Evolutionary conservation across 1,140 invertebrate species (phyloP), one percentile per base, ranked within the genome.

Genomic region (Heliothis virescens): DNA sequence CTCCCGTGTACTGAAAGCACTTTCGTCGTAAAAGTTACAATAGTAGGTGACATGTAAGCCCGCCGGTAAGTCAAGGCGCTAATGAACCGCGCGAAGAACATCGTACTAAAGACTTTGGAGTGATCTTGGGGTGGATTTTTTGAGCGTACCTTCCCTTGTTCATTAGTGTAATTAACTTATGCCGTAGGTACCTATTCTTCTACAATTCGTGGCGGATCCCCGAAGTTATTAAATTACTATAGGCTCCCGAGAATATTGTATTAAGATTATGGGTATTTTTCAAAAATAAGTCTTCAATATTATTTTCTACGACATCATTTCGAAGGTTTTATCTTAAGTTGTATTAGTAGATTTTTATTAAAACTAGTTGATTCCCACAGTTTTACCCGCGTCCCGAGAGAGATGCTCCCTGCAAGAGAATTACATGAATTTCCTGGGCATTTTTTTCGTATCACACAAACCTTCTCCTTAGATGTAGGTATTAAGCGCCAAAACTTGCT

Each of bases 81-180:
- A 94, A 94, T 94, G 92, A 94, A 92, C 89, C 91, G 89, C 86
- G 87, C 90, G 85, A 89, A 92, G 91, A 94, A 92, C 91, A 92
- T 92, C 88, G 90, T 89, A 92, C 88, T 92, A 94, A 94, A 93
- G 91, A 92, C 89, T 93, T 89, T 89, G 86, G 88, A 92, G 90
- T 92, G 91, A 92, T 92, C 91, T 92, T 88, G 89, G 89, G 89
- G 88, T 79, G 84, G 88, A 87, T 90, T 93, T 92, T 93, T 92
- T 89, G 86, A 91, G 90, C 88, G 88, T 88, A 92, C 89, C 91
- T 92, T 90, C 91, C 87, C 90, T 92, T 90, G 89, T 94, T 94
- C 92, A 94, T 94, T 94, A 94, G 92, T 91, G 91, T 92, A 94
- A 94, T 94, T 93, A 93, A 94, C 92, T 94, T 94, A 94, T 89